A percentile compares a stretch with the other conserved stretches of the same genome.
These are phyloP conservation scores for Polyommatus iphigenia DNA, from an alignment of 2,888 invertebrate species.

Conservation along the genomic window DNA sequence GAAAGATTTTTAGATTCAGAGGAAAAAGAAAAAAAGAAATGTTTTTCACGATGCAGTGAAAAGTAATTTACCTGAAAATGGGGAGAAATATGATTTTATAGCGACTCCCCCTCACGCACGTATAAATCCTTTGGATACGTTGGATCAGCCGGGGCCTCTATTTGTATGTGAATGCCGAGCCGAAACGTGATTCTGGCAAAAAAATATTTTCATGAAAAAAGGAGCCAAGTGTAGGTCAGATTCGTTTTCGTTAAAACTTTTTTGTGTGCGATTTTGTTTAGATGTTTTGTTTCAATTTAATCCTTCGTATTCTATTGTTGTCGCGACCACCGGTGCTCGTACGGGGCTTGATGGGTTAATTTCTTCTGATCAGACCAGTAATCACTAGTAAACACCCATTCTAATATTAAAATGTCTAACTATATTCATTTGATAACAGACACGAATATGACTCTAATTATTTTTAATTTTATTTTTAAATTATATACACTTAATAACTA, in stretches of 20 bases:
- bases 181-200: not conserved
- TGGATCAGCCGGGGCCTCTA: not conserved
- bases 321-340: too few relatives aligned
- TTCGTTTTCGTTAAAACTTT: not conserved
- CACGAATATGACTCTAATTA: too few relatives aligned
- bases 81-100: constrained; percentile 5
- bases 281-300: too few relatives aligned
- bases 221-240: not conserved
- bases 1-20: not conserved
- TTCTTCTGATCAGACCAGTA: not conserved
- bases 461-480: too few relatives aligned
- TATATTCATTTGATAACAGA: too few relatives aligned
- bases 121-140: constrained; percentile 13
- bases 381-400: too few relatives aligned
- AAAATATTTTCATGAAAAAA: not conserved
- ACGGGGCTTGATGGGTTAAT: not conserved
- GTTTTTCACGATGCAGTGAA: not conserved
- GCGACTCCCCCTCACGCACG: constrained; percentile 2
- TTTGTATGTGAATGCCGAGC: constrained; percentile 17
- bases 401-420: too few relatives aligned
- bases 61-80: not conserved
- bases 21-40: not conserved
- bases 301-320: too few relatives aligned
- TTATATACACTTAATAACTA: too few relatives aligned
- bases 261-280: not conserved